A percentile compares a stretch with the other conserved stretches of the same genome.
These are phyloP conservation scores for Mungos mungo DNA, from an alignment of 2,113 vertebrate genomes.

Conservation along the genomic window DNA sequence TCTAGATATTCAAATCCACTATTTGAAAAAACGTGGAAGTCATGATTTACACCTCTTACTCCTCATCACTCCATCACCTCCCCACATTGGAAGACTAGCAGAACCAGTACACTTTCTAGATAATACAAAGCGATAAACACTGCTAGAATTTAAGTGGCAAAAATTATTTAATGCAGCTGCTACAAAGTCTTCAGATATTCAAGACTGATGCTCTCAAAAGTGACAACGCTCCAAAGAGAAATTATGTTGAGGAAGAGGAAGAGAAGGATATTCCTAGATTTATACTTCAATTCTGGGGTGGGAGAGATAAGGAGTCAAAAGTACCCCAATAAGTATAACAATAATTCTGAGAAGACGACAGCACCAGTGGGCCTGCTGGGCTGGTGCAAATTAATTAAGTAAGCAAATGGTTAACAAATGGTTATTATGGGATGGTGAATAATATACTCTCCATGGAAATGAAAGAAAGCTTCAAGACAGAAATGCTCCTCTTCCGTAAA, in stretches of 20 bases:
- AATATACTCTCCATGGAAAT: conserved; percentile 41
- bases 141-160: conserved; percentile 29
- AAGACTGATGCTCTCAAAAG: conserved; percentile 20
- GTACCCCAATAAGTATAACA: not conserved
- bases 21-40: not conserved
- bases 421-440: conserved; percentile 42
- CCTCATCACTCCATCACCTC: not conserved
- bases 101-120: conserved; percentile 10
- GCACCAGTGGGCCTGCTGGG: not conserved
- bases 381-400: conserved; percentile 30
- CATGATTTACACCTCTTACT: not conserved
- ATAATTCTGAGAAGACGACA: conserved; percentile 39
- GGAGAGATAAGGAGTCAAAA: conserved; percentile 3
- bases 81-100: conserved; percentile 15
- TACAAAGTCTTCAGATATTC: conserved; percentile 21
- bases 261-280: not conserved
- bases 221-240: conserved; percentile 16
- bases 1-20: conserved; percentile 10
- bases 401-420: conserved; percentile 32
- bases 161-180: conserved; percentile 23
- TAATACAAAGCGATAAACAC: not conserved
- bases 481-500: conserved; percentile 31
- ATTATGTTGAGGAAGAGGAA: not conserved
- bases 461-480: conserved; percentile 52
- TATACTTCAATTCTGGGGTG: conserved; percentile 19